These are phyloP conservation scores for Macquaria ambigua DNA, from an alignment of 2,113 vertebrate genomes.

Conservation along the genomic window DNA sequence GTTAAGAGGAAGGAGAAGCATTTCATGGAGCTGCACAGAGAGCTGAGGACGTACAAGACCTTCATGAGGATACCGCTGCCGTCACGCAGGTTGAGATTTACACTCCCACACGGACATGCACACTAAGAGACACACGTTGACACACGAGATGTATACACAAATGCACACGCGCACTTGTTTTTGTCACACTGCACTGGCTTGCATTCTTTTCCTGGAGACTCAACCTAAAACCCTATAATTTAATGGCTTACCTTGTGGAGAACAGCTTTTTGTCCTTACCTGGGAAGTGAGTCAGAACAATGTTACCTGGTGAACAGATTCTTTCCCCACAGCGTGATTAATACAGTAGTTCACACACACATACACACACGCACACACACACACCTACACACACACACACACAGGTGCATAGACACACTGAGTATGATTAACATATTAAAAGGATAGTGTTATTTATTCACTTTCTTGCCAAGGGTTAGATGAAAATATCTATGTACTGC, in stretches of 20 bases:
- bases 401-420: neutral
- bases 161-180: neutral
- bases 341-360: neutral
- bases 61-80: constrained; percentile 96
- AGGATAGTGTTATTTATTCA: too few species aligned
- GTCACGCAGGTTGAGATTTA: constrained; percentile 87
- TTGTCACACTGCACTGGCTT: neutral
- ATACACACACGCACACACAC: neutral
- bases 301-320: neutral
- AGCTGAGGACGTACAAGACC: constrained; percentile 95
- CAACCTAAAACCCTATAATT: neutral
- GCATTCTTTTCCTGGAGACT: neutral
- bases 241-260: neutral
- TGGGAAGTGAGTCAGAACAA: neutral
- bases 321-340: too few species aligned
- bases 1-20: constrained; percentile 98
- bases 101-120: neutral
- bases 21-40: constrained; percentile 96
- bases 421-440: neutral
- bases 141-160: neutral
- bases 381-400: neutral
- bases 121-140: neutral
- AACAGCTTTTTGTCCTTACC: too few species aligned
- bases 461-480: neutral
- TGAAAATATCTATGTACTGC: neutral